Percentiles rank a stretch among this genome's conserved stretches.
Conservation (phyloP, 2,888 invertebrate genomes). For the Augochlorella aurata region DNA sequence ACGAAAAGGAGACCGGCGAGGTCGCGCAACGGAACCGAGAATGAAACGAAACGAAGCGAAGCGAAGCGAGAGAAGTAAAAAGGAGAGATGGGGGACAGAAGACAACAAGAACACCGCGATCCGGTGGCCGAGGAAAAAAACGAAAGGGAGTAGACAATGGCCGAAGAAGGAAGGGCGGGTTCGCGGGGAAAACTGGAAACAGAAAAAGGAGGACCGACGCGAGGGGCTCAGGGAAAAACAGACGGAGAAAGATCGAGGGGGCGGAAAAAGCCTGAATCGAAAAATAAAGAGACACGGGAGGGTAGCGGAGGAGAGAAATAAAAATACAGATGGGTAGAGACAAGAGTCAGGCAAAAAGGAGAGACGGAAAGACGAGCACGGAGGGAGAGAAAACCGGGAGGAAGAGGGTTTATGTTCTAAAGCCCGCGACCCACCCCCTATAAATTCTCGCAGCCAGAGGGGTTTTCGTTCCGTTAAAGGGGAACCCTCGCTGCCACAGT, state of each 20-base stretch:
- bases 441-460: constrained; percentile 59
- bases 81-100: neutral
- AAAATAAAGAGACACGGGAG: neutral
- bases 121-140: neutral
- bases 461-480: constrained; percentile 61
- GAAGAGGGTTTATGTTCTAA: constrained; percentile 52
- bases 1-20: constrained; percentile 1
- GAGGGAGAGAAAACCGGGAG: neutral
- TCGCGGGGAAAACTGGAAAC: neutral
- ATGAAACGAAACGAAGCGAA: neutral
- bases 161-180: neutral
- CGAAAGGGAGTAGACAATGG: neutral
- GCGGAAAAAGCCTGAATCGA: constrained; percentile 2
- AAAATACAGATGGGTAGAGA: neutral
- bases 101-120: constrained; percentile 6
- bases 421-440: constrained; percentile 53
- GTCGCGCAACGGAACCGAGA: neutral
- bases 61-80: neutral
- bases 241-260: neutral
- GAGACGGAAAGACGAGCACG: neutral
- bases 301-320: neutral
- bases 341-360: neutral
- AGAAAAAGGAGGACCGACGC: neutral
- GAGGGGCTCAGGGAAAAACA: neutral
- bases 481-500: constrained; percentile 40